Evolutionary conservation across 2,888 invertebrate species (phyloP).

Genomic region (Hirudinaria manillensis): DNA sequence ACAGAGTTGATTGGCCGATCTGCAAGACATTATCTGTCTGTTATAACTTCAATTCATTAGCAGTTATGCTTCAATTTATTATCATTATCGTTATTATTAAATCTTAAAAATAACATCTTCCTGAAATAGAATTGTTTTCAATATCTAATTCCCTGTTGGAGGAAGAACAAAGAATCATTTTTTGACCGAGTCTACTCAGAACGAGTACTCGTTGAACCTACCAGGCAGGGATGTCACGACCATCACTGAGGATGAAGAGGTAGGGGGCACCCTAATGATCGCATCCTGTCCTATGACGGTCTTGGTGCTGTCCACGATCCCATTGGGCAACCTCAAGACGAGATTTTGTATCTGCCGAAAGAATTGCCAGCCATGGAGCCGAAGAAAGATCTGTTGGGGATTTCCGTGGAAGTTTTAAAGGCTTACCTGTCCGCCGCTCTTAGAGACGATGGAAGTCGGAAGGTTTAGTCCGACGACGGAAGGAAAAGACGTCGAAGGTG

Average conservation of each 20-base stretch:
- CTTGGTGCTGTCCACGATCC: neutral
- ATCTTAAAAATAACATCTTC: neutral
- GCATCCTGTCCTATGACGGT: neutral
- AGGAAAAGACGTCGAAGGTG: neutral
- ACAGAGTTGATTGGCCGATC: constrained; percentile 1
- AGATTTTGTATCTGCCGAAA: neutral
- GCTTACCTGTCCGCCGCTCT: neutral
- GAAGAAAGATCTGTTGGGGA: neutral
- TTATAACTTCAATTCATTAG: neutral
- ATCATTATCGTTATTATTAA: too few relatives aligned
- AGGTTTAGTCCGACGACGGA: neutral
- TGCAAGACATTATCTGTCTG: neutral
- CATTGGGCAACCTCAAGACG: constrained; percentile 1
- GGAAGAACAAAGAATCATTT: too few relatives aligned
- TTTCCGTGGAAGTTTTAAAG: neutral
- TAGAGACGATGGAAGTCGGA: neutral
- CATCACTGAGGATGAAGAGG: constrained; percentile 1
- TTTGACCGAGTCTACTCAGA: neutral
- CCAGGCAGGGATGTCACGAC: constrained; percentile 6
- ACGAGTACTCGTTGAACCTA: neutral
- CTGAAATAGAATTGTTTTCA: neutral
- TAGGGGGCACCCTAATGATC: neutral
- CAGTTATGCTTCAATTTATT: too few relatives aligned
- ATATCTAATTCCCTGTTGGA: too few relatives aligned
- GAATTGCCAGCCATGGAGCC: neutral